These are phyloP conservation scores for Sinelater perroti DNA, from an alignment of 2,888 invertebrate species.

Conservation along the genomic window DNA sequence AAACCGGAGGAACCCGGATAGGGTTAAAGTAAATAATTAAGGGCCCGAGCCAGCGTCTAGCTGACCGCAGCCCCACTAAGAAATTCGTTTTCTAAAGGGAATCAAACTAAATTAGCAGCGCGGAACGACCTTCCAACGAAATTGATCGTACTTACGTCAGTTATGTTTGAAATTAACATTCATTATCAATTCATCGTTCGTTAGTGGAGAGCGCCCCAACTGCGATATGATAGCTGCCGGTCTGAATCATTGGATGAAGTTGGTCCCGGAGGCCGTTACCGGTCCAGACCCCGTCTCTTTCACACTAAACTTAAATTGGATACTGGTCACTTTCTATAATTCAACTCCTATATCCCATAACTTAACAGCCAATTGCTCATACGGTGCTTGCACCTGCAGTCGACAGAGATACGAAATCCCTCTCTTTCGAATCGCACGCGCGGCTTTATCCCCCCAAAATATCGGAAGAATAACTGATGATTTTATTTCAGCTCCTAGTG, in stretches of 20 bases:
- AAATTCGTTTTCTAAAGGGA: neutral
- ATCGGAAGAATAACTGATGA: no score
- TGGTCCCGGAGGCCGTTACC: constrained; percentile 58
- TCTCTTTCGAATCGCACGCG: neutral
- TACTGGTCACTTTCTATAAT: constrained; percentile 63
- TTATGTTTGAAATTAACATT: constrained; percentile 55
- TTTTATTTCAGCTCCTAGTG: no score
- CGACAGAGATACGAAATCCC: neutral
- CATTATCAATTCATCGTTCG: constrained; percentile 56
- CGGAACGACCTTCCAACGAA: constrained; percentile 44
- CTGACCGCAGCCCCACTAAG: neutral
- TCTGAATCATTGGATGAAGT: constrained; percentile 61
- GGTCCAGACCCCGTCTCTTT: constrained; percentile 59
- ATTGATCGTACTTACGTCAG: constrained; percentile 54
- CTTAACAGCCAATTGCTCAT: constrained; percentile 50
- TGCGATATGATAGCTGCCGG: constrained; percentile 57
- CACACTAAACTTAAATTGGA: constrained; percentile 62
- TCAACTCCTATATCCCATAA: constrained; percentile 62
- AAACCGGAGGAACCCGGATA: no score
- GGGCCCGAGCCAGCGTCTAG: no score
- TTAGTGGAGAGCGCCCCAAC: constrained; percentile 44
- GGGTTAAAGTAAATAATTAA: no score
- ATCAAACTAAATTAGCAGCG: constrained; percentile 20
- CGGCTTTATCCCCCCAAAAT: no score
- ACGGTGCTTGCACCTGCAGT: constrained; percentile 30